Percentiles rank a stretch among this genome's conserved stretches.
These are phyloP conservation scores for Myotis lucifugus DNA, from an alignment of 2,113 vertebrate genomes.

Conservation along the genomic window DNA sequence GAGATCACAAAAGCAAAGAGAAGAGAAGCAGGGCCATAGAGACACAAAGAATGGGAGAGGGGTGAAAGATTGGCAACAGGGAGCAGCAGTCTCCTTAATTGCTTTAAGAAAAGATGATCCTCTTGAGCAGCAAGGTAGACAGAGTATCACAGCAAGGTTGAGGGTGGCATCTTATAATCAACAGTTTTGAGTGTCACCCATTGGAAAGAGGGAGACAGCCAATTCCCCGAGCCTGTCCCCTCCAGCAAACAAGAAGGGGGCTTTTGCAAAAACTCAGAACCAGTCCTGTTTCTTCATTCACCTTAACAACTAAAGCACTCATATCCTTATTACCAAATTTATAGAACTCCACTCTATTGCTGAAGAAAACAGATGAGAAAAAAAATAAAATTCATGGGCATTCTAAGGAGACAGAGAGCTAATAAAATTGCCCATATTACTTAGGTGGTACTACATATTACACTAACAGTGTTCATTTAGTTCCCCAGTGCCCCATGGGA, in stretches of 20 bases:
- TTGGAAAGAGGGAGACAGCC: neutral
- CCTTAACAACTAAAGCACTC: neutral
- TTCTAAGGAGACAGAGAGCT: neutral
- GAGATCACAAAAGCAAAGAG: neutral
- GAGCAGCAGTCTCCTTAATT: neutral
- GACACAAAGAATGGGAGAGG: neutral
- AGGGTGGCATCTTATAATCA: neutral
- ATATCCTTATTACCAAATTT: neutral
- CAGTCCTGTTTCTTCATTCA: neutral
- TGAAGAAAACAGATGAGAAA: slow-evolving; percentile 32
- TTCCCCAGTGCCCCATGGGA: slow-evolving; percentile 65
- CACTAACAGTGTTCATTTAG: slow-evolving; percentile 37
- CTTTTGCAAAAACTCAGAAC: neutral
- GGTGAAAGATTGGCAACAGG: neutral
- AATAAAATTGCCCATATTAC: slow-evolving; percentile 27
- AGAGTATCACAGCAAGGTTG: neutral
- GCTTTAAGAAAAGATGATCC: neutral
- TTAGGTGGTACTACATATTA: slow-evolving; percentile 32
- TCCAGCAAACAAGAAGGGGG: neutral
- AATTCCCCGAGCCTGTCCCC: neutral
- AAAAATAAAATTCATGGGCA: neutral
- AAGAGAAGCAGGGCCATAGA: neutral
- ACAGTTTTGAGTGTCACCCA: neutral
- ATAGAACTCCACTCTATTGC: neutral
- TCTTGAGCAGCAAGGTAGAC: neutral